Evolutionary conservation across 2,888 invertebrate genomes (phyloP).

Genomic region (Chesias legatella): DNA sequence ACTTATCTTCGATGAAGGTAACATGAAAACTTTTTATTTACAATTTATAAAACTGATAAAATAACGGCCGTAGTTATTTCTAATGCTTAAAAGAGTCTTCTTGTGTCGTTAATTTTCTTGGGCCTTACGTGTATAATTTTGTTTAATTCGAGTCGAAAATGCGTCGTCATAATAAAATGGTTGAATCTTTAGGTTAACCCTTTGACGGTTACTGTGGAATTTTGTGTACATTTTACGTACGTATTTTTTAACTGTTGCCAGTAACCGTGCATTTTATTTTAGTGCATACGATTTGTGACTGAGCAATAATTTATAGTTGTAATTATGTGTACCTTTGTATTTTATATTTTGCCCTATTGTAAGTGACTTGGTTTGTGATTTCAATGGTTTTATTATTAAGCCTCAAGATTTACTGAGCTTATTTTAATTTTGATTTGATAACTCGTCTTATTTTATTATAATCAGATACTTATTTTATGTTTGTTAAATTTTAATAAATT

Average conservation of each 20-base stretch:
- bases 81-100: too few relatives aligned
- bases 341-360: conserved; percentile 14
- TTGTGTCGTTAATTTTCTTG: too few relatives aligned
- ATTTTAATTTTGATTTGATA: conserved; percentile 6
- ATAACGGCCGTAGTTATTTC: too few relatives aligned
- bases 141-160: too few relatives aligned
- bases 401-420: conserved; percentile 11
- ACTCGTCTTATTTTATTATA: not conserved
- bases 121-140: too few relatives aligned
- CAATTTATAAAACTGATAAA: too few relatives aligned
- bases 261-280: conserved; percentile 70
- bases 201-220: conserved; percentile 2
- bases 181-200: too few relatives aligned
- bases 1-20: too few relatives aligned
- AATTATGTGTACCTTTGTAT: conserved; percentile 16
- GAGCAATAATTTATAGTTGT: conserved; percentile 36
- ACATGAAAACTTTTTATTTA: too few relatives aligned
- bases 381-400: conserved; percentile 12
- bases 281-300: conserved; percentile 54
- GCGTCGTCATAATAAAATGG: too few relatives aligned
- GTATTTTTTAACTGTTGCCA: conserved; percentile 53
- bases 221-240: conserved; percentile 7
- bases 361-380: conserved; percentile 20
- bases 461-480: conserved; percentile 1
- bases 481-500: conserved; percentile 1